phyloP scores from a whole-genome alignment of 1,140 invertebrate genomes.

The Lysiphlebus fabarum region DNA sequence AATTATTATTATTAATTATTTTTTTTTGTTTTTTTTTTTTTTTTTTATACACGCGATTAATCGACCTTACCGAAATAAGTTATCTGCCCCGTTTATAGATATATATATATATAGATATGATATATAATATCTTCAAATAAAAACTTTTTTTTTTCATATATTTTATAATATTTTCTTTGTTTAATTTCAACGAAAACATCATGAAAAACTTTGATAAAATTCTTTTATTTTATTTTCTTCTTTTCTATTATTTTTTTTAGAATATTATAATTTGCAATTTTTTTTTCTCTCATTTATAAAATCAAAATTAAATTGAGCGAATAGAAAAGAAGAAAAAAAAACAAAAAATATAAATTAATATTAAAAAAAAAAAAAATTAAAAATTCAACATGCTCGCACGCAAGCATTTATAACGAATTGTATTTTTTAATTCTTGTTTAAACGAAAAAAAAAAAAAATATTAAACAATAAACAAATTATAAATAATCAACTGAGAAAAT shows the following conservation, averaged over 20 bases:
- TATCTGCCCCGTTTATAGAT: no score
- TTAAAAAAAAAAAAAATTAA: no score
- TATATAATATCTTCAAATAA: no score
- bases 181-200: no score
- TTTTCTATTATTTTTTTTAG: no score
- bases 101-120: no score
- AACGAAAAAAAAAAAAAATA: slow-evolving; percentile 22
- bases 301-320: slow-evolving; percentile 1
- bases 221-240: no score
- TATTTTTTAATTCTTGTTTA: slow-evolving; percentile 8
- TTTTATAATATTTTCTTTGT: no score
- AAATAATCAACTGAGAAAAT: slow-evolving; percentile 22
- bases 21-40: slow-evolving; percentile 19
- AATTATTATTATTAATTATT: background rate
- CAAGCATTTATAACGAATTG: slow-evolving; percentile 16
- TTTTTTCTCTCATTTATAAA: no score
- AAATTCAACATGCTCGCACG: background rate
- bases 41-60: background rate
- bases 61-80: background rate
- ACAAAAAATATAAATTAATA: background rate
- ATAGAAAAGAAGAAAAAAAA: slow-evolving; percentile 15
- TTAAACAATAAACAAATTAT: slow-evolving; percentile 23
- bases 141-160: no score
- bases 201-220: no score
- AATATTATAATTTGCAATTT: no score